These are phyloP conservation scores for Bactericera cockerelli DNA, from an alignment of 1,140 invertebrate species.

Conservation along the genomic window DNA sequence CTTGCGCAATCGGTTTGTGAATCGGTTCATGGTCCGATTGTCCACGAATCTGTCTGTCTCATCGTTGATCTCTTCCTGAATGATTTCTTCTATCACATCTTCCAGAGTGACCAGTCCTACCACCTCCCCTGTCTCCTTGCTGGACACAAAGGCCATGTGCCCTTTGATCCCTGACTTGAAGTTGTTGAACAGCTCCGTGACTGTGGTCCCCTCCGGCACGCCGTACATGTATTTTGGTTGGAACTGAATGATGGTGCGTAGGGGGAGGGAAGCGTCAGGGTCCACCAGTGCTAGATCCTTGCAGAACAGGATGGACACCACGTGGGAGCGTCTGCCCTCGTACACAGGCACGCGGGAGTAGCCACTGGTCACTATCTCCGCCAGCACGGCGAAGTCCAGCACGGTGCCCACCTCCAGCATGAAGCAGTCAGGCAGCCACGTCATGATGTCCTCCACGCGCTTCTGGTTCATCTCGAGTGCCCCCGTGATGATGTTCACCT, in stretches of 20 bases:
- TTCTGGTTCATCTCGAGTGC: conserved; percentile 36
- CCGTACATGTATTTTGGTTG: conserved; percentile 39
- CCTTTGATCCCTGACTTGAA: conserved; percentile 38
- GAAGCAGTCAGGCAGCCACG: conserved; percentile 36
- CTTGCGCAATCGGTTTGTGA: too few species aligned
- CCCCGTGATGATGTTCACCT: conserved; percentile 41
- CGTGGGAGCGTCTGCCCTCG: conserved; percentile 34
- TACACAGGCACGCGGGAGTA: conserved; percentile 47
- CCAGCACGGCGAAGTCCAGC: conserved; percentile 39
- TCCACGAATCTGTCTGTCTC: conserved; percentile 27
- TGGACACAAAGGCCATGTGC: conserved; percentile 31
- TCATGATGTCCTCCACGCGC: conserved; percentile 39
- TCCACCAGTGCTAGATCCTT: conserved; percentile 48
- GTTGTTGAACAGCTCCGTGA: conserved; percentile 40
- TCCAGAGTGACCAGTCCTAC: conserved; percentile 33
- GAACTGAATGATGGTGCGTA: conserved; percentile 39
- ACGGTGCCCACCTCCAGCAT: conserved; percentile 34
- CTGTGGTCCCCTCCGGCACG: conserved; percentile 38
- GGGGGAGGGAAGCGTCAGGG: conserved; percentile 40
- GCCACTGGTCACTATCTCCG: conserved; percentile 38
- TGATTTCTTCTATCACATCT: conserved; percentile 34
- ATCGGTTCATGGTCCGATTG: too few species aligned
- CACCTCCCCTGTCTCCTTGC: conserved; percentile 24
- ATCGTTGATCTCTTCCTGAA: conserved; percentile 34
- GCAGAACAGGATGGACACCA: conserved; percentile 41